phyloP scores from a whole-genome alignment of 2,797 vertebrate species.

The Hippopotamyrus pictus region DNA sequence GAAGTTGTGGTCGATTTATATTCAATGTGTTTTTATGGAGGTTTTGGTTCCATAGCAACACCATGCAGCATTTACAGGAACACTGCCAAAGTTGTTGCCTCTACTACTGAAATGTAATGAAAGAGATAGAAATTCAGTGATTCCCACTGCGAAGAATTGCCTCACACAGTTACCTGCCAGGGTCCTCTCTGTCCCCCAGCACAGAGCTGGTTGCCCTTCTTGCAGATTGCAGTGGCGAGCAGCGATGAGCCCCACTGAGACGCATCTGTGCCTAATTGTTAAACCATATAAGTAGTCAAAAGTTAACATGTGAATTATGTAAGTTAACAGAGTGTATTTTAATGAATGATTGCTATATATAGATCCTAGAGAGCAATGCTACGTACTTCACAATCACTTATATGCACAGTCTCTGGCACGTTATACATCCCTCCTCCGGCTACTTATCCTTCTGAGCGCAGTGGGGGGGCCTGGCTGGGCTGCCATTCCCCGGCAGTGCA shows the following conservation, averaged over 20 bases:
- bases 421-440: neutral
- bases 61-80: neutral
- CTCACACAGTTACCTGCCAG: neutral
- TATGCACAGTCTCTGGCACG: neutral
- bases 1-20: neutral
- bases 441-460: neutral
- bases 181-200: neutral
- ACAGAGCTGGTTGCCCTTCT: neutral
- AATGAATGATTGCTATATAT: neutral
- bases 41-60: conserved; percentile 8
- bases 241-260: neutral
- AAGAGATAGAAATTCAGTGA: neutral
- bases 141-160: neutral
- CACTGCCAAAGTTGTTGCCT: neutral
- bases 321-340: neutral
- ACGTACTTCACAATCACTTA: neutral
- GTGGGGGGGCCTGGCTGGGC: neutral
- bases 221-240: neutral
- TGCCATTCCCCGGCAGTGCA: neutral
- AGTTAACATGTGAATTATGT: neutral
- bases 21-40: neutral
- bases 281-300: neutral
- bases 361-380: neutral
- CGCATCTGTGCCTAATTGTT: neutral
- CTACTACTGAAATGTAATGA: neutral